Conservation (phyloP, 2,797 vertebrate genomes). For the Tangara arthus region DNA sequence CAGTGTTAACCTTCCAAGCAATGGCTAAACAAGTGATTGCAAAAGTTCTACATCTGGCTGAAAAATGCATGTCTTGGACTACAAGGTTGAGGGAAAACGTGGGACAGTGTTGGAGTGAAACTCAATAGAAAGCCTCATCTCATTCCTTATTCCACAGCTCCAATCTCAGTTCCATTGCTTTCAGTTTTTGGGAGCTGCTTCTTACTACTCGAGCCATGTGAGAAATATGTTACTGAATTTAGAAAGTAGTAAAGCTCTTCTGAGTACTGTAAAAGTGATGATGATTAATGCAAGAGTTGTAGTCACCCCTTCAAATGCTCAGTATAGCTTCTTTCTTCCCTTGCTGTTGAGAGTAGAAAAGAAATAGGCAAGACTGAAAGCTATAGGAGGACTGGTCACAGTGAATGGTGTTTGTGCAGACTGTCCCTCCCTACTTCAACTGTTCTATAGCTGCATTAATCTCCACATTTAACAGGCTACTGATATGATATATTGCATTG, state of each 20-base stretch:
- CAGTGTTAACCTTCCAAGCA: background rate
- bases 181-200: slow-evolving; percentile 6
- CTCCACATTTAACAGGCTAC: background rate
- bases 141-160: background rate
- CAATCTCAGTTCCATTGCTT: background rate
- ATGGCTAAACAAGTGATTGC: background rate
- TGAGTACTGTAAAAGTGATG: slow-evolving; percentile 26
- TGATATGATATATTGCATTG: background rate
- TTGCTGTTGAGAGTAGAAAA: background rate
- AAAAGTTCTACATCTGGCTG: background rate
- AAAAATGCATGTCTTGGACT: background rate
- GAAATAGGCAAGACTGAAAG: background rate
- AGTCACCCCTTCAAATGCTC: slow-evolving; percentile 10
- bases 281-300: slow-evolving; percentile 42
- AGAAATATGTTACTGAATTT: slow-evolving; percentile 29
- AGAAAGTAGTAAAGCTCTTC: slow-evolving; percentile 48
- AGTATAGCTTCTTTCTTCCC: background rate
- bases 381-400: background rate
- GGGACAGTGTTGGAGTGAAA: background rate
- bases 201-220: background rate
- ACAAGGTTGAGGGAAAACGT: background rate
- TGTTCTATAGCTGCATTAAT: background rate
- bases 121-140: background rate
- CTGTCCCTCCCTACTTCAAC: background rate
- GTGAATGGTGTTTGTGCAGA: background rate